Evolutionary conservation across 2,888 invertebrate species (phyloP).

Genomic region (Pediacus dermestoides): DNA sequence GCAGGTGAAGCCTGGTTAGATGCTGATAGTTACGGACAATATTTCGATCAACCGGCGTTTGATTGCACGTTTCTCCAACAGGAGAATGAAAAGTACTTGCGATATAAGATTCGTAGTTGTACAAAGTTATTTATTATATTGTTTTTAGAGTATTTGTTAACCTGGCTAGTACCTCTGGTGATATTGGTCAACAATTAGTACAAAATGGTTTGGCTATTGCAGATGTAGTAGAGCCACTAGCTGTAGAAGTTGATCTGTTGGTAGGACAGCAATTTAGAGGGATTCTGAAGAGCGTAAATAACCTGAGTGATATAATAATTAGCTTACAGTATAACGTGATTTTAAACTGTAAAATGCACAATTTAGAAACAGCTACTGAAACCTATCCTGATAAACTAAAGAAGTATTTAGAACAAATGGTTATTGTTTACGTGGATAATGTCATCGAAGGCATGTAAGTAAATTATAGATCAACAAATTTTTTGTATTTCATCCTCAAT

Average conservation of each 20-base stretch:
- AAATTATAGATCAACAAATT: too few species aligned
- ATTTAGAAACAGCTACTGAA: constrained; percentile 49
- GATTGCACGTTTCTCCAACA: constrained; percentile 57
- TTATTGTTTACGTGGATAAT: constrained; percentile 51
- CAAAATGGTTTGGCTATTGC: constrained; percentile 34
- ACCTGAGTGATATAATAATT: constrained; percentile 48
- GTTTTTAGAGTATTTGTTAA: constrained; percentile 16
- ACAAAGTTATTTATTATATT: neutral
- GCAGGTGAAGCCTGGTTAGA: constrained; percentile 59
- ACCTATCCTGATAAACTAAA: constrained; percentile 54
- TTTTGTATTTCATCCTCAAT: too few species aligned
- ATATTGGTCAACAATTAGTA: constrained; percentile 33
- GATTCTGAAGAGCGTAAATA: constrained; percentile 47
- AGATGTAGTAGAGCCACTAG: constrained; percentile 5
- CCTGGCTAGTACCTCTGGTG: constrained; percentile 30
- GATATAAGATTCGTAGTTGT: neutral
- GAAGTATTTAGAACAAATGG: constrained; percentile 50
- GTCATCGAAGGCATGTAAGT: constrained; percentile 49
- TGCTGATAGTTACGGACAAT: constrained; percentile 54
- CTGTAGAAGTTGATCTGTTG: constrained; percentile 47
- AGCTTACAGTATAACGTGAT: constrained; percentile 50
- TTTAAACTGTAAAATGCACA: constrained; percentile 53
- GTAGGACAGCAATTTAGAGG: constrained; percentile 50
- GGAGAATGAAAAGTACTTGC: constrained; percentile 50
- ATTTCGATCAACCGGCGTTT: constrained; percentile 60